These are phyloP conservation scores for Syrrhaptes paradoxus DNA, from an alignment of 2,113 vertebrate species.

Conservation along the genomic window DNA sequence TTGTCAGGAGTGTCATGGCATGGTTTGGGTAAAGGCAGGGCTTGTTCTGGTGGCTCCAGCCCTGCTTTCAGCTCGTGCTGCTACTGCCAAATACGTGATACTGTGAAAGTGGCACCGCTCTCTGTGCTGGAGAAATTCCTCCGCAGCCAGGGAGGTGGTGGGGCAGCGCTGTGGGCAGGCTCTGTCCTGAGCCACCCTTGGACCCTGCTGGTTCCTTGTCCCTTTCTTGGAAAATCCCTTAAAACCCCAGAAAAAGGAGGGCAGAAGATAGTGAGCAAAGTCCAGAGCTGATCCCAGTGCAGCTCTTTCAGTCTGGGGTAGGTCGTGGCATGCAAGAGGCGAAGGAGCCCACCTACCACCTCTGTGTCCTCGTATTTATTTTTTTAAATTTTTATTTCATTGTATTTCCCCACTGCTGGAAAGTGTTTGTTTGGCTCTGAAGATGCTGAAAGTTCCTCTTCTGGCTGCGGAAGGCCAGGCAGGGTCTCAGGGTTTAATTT, in stretches of 20 bases:
- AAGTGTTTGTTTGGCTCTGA: not conserved
- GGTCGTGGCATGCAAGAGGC: rapidly evolving
- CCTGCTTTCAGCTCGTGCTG: not conserved
- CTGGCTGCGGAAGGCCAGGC: not conserved
- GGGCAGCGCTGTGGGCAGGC: not conserved
- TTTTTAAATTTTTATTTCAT: not conserved
- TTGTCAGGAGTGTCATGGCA: not conserved
- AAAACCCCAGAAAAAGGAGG: not conserved
- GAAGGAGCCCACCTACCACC: not conserved
- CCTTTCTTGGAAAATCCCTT: not conserved
- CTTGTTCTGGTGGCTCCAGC: not conserved
- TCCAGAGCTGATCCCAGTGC: not conserved
- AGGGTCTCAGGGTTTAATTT: not conserved
- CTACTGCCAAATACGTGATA: not conserved
- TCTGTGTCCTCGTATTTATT: not conserved
- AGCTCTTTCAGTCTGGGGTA: not conserved
- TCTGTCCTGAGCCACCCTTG: not conserved
- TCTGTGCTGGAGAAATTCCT: not conserved
- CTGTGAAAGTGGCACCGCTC: not conserved
- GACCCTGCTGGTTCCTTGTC: rapidly evolving
- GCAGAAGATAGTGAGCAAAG: not conserved
- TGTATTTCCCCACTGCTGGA: not conserved
- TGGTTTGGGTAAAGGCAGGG: not conserved
- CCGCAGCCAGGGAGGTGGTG: not conserved
- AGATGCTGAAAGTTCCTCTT: not conserved